Evolutionary conservation across 2,888 invertebrate species (phyloP), one percentile per base, ranked within the genome.

Genomic region (Baronia brevicornis): DNA sequence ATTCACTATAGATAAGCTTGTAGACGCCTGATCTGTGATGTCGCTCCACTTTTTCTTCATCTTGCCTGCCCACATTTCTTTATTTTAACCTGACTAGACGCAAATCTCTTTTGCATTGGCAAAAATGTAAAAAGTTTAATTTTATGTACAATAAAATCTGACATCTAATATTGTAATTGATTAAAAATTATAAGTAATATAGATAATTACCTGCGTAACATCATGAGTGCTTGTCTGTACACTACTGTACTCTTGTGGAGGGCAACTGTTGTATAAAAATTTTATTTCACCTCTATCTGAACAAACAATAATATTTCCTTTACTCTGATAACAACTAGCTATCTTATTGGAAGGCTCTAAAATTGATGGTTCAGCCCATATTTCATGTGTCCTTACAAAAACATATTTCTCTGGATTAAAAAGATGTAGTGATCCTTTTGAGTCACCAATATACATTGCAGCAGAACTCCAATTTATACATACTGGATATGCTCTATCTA

Each of bases 281-380:
- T 78, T 79, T 1, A 85, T 73, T 52, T 75, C 75, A 7, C 84
- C 84, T 41, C 70, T 70, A 44, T 82, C 79, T 20, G 82, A 84
- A 50, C 78, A 78, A 3, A 75, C 56, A 42, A 84, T 70, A 52
- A 85, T 52, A 32, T 64, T 74, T 5, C 77, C 80, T 33, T 65
- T 52, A 28, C 64, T 72, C 50, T 84, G 74, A 38, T 68, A 50
- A 39, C 80, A 74, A 3, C 77, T 72, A 24, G 72, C 75, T 37
- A 84, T 70, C 44, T 84, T 84, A 45, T 67, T 69, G 2, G 68
- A 60, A 4, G 74, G 73, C 38, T 66, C 60, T 26, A 52, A 68
- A 10, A 65, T 48, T 5, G 66, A 61, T 0, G 74, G 64, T 38
- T 75, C 75, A 6, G 69, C 61, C 77, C 80, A 84, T 32, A 84